Percentiles rank a stretch among this genome's conserved stretches.
Evolutionary conservation across 2,888 invertebrate genomes (phyloP).

Genomic region (Leucozona laternaria): DNA sequence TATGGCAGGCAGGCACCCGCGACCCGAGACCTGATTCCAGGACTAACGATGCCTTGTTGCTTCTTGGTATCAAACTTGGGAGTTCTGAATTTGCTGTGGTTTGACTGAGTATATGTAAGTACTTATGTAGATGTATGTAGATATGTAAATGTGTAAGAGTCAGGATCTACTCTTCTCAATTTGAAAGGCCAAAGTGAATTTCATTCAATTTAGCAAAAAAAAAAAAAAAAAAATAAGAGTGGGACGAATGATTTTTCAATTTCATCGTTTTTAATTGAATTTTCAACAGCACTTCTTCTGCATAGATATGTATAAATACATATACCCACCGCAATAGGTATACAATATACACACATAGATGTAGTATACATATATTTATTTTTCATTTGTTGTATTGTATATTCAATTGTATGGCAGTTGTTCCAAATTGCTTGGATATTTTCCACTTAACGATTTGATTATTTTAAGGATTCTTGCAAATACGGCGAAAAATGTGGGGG

Average conservation of each 20-base stretch:
- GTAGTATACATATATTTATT: neutral
- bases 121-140: slow-evolving; percentile 21
- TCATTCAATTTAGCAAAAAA: slow-evolving; percentile 62
- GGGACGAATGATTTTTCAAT: slow-evolving; percentile 66
- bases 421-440: slow-evolving; percentile 55
- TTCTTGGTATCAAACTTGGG: slow-evolving; percentile 42
- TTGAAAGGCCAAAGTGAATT: slow-evolving; percentile 63
- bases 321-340: neutral
- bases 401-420: slow-evolving; percentile 29
- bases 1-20: slow-evolving; percentile 34
- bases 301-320: neutral
- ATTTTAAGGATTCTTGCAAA: slow-evolving; percentile 38
- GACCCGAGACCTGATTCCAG: slow-evolving; percentile 25
- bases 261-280: slow-evolving; percentile 73
- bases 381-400: neutral
- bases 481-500: slow-evolving; percentile 1
- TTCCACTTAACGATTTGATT: slow-evolving; percentile 58
- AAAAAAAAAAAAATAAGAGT: slow-evolving; percentile 23
- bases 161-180: slow-evolving; percentile 32
- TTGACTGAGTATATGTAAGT: neutral
- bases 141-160: slow-evolving; percentile 26
- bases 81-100: slow-evolving; percentile 21
- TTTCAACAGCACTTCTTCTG: slow-evolving; percentile 56
- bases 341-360: neutral
- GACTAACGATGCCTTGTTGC: slow-evolving; percentile 43